Base-by-base conservation (phyloP, 2,113 vertebrate genomes). In the Amphiprion ocellaris region DNA sequence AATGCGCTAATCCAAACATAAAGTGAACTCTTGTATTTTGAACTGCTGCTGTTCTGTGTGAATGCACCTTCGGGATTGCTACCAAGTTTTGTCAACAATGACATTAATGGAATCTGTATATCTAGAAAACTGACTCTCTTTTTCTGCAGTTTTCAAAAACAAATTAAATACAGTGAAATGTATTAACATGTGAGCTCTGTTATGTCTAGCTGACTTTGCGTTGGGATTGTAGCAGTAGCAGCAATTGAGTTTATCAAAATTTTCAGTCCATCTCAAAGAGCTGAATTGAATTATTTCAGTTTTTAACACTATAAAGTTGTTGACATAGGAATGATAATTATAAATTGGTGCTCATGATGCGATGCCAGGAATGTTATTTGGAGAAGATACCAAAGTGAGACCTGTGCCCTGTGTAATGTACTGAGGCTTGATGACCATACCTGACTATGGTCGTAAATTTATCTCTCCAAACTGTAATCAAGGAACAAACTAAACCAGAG, bases 351-450 rank as follows among this genome's bases (percentile, higher is more conserved):
- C 49, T 15, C 23, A 14, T 39, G 33, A 69, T 50, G 52, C 64
- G 60, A 63, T 15, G 59, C 49, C 24, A 54, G 66, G 60, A 77
- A 84, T 74, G 69, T 19, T 53, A 28, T 71, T 21, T 55, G 47
- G 61, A 59, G 50, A 56, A 19, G 50, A 76, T 46, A 59, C 23
- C 6, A 23, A 75, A 77, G 46, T 49, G 41, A 78, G 64, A 75
- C 56, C 55, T 72, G 67, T 75, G 54, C 54, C 49, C 56, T 74
- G 61, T 66, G 62, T 37, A 53, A 73, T 58, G 54, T 66, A 73
- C 79, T 49, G 61, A 78, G 62, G 83, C 72, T 74, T 81, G 69
- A 83, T 55, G 46, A 65, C 39, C 60, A 73, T 28, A 60, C 49
- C 63, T 69, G 59, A 52, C 37, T 53, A 26, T 69, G 56, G 47